phyloP scores from a whole-genome alignment of 2,888 invertebrate species.

The Volucella inflata region DNA sequence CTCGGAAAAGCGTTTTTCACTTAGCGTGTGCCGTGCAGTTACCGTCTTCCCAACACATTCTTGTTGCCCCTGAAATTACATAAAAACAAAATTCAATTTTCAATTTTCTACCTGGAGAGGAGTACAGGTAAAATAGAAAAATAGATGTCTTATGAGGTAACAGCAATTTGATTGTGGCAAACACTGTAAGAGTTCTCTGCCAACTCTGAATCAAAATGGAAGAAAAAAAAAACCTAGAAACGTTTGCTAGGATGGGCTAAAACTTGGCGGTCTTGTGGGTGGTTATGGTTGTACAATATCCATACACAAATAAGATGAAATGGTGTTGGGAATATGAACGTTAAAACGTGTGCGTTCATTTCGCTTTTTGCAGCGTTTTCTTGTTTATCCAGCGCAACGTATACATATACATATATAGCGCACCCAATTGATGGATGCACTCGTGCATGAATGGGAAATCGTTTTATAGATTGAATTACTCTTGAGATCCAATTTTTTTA shows the following conservation, averaged over 20 bases:
- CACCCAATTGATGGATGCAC: conserved; percentile 70
- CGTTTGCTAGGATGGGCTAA: too few relatives aligned
- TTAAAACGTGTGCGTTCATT: conserved; percentile 36
- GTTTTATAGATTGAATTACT: conserved; percentile 71
- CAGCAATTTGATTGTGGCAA: conserved; percentile 67
- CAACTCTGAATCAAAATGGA: background rate
- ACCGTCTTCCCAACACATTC: conserved; percentile 54
- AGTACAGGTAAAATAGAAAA: conserved; percentile 40
- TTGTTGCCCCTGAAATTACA: conserved; percentile 54
- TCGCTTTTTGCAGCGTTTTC: conserved; percentile 27
- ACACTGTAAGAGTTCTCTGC: conserved; percentile 2
- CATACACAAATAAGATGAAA: background rate
- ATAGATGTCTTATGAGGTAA: conserved; percentile 64
- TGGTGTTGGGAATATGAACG: conserved; percentile 24
- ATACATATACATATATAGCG: too few relatives aligned
- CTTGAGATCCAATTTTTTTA: conserved; percentile 52
- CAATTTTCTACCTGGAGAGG: conserved; percentile 69
- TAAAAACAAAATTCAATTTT: conserved; percentile 75
- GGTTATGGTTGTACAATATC: background rate
- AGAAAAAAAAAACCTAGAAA: too few relatives aligned
- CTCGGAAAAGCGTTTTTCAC: conserved; percentile 46
- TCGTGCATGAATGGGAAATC: conserved; percentile 71
- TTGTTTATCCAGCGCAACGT: conserved; percentile 56
- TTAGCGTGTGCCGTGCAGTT: conserved; percentile 28
- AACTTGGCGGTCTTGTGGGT: background rate